These are phyloP conservation scores for Stichopus horrens DNA, from an alignment of 53 echinoderm and acorn worm species.

Conservation along the genomic window DNA sequence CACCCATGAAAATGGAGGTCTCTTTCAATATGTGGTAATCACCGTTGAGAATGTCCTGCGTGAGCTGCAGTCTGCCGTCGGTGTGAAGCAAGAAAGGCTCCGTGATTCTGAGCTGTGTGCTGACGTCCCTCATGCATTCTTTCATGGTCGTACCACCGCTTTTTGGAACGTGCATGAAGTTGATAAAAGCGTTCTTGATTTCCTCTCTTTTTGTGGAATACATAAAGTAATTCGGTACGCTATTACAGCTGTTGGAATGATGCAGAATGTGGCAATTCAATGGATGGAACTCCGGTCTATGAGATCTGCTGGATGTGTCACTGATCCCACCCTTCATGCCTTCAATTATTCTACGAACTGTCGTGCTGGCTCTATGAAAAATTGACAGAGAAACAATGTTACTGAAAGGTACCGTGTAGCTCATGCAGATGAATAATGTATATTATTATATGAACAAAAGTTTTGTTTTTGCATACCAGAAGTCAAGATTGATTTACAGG, in stretches of 20 bases:
- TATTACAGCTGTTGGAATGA: slow-evolving; percentile 28
- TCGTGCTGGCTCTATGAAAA: background rate
- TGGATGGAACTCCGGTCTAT: background rate
- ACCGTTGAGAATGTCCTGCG: slow-evolving; percentile 23
- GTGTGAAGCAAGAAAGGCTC: slow-evolving; percentile 28
- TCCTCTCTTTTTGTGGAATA: background rate
- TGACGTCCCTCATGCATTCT: slow-evolving; percentile 16
- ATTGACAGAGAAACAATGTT: background rate
- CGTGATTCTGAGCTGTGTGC: background rate
- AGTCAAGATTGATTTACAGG: too few relatives aligned
- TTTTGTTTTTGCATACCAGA: too few relatives aligned
- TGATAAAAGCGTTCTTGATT: background rate
- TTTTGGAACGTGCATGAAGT: slow-evolving; percentile 40
- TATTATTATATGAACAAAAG: too few relatives aligned
- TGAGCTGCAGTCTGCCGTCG: slow-evolving; percentile 3
- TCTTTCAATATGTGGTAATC: slow-evolving; percentile 6
- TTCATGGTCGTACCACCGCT: slow-evolving; percentile 40
- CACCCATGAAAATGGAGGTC: slow-evolving; percentile 25
- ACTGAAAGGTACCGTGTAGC: too few relatives aligned
- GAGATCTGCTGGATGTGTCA: background rate
- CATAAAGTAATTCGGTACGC: slow-evolving; percentile 25
- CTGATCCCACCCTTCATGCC: background rate
- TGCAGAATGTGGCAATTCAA: slow-evolving; percentile 25
- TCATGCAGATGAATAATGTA: too few relatives aligned
- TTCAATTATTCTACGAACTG: background rate